Conservation (phyloP, 2,113 vertebrate species). For the Vidua chalybeata region DNA sequence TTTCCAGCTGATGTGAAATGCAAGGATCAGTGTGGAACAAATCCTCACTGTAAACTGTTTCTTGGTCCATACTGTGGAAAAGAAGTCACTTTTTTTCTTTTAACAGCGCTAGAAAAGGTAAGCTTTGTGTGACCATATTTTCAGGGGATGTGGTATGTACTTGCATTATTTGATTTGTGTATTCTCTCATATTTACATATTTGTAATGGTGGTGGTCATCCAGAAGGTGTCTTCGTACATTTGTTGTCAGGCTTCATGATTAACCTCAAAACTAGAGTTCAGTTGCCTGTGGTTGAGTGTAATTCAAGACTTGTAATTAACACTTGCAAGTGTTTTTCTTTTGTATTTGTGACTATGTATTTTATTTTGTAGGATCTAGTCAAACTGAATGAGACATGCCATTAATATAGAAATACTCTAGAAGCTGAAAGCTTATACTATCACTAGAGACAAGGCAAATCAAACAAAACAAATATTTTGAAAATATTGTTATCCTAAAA, state of each 20-base stretch:
- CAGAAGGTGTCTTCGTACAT: not conserved
- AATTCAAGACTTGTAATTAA: not conserved
- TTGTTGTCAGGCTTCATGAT: not conserved
- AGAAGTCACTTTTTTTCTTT: not conserved
- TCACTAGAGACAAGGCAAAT: not conserved
- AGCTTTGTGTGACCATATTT: not conserved
- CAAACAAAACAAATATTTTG: not conserved
- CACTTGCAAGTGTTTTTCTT: not conserved
- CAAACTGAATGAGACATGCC: not conserved
- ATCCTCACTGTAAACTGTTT: not conserved
- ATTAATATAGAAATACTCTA: not conserved
- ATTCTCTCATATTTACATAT: not conserved
- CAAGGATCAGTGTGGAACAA: not conserved
- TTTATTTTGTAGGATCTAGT: not conserved
- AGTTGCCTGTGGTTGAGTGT: not conserved
- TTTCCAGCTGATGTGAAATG: not conserved
- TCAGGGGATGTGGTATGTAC: not conserved
- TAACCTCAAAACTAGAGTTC: not conserved
- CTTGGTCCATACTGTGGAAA: not conserved
- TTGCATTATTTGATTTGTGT: not conserved
- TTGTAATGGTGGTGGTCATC: not conserved
- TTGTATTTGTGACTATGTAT: not conserved
- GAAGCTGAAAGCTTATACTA: not conserved
- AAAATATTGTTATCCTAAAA: not conserved
- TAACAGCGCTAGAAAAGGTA: not conserved